Conservation (phyloP, 2,113 vertebrate species). For the Collichthys lucidus region DNA sequence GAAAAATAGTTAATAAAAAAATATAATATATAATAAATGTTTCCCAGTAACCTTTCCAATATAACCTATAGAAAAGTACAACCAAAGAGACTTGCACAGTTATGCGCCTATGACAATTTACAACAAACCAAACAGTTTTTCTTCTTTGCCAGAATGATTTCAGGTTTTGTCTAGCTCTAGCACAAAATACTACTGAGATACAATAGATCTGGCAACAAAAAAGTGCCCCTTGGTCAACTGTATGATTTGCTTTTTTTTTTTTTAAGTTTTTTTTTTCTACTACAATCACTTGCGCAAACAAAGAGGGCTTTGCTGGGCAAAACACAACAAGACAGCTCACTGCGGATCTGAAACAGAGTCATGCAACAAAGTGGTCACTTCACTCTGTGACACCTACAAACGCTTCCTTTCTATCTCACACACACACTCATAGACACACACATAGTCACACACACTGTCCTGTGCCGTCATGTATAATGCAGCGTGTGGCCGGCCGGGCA, state of each 20-base stretch:
- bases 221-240: neutral
- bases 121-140: no score
- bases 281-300: constrained; percentile 11
- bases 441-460: constrained; percentile 55
- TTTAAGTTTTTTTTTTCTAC: neutral
- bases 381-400: constrained; percentile 77
- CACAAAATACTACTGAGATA: neutral
- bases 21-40: no score
- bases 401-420: constrained; percentile 19
- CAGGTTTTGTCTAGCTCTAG: constrained; percentile 1
- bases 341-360: constrained; percentile 58
- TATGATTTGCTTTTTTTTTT: constrained; percentile 15
- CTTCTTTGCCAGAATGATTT: no score
- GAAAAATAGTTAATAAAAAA: no score
- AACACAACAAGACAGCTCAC: constrained; percentile 38
- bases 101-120: no score
- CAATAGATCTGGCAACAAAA: neutral
- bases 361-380: constrained; percentile 72
- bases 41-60: neutral
- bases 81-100: no score
- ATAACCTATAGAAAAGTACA: neutral
- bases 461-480: constrained; percentile 84
- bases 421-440: constrained; percentile 40
- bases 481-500: constrained; percentile 78
- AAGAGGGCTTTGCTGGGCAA: constrained; percentile 21